A percentile compares a stretch with the other conserved stretches of the same genome.
Evolutionary conservation across 1,140 invertebrate species (phyloP).

Genomic region (Drosophila eugracilis): DNA sequence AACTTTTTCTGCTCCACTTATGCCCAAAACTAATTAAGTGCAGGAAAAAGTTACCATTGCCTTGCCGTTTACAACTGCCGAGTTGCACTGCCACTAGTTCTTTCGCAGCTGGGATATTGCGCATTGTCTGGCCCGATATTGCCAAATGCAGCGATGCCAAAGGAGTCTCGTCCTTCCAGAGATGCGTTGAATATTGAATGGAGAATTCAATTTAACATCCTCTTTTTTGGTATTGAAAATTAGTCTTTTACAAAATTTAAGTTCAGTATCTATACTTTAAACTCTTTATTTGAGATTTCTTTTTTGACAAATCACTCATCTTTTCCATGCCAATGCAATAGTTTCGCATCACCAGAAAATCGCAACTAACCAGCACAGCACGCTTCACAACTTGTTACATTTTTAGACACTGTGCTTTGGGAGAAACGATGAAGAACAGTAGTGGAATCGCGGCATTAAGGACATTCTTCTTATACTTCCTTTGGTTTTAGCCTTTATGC

Average conservation of each 20-base stretch:
- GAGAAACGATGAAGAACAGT: slow-evolving; percentile 12
- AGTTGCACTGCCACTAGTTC: slow-evolving; percentile 13
- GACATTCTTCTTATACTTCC: slow-evolving; percentile 44
- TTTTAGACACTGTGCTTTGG: slow-evolving; percentile 51
- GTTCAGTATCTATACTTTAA: not conserved
- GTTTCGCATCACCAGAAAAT: not conserved
- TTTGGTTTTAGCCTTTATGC: not conserved
- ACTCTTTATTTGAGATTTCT: too few species aligned
- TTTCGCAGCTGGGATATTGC: slow-evolving; percentile 18
- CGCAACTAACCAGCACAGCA: slow-evolving; percentile 4
- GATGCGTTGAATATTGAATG: not conserved
- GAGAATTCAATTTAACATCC: too few species aligned
- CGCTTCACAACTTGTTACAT: slow-evolving; percentile 63
- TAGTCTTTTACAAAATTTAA: too few species aligned
- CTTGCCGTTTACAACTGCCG: slow-evolving; percentile 67
- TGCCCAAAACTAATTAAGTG: slow-evolving; percentile 83
- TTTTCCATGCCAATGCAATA: not conserved
- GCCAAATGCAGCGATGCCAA: slow-evolving; percentile 16
- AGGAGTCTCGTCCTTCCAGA: not conserved
- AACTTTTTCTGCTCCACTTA: slow-evolving; percentile 83
- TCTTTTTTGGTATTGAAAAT: too few species aligned
- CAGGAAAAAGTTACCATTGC: slow-evolving; percentile 82
- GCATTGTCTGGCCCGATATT: slow-evolving; percentile 50
- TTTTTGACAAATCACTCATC: not conserved
- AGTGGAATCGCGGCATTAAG: slow-evolving; percentile 42